Conservation (phyloP, 2,113 vertebrate genomes). For the Accipiter virgatus region DNA sequence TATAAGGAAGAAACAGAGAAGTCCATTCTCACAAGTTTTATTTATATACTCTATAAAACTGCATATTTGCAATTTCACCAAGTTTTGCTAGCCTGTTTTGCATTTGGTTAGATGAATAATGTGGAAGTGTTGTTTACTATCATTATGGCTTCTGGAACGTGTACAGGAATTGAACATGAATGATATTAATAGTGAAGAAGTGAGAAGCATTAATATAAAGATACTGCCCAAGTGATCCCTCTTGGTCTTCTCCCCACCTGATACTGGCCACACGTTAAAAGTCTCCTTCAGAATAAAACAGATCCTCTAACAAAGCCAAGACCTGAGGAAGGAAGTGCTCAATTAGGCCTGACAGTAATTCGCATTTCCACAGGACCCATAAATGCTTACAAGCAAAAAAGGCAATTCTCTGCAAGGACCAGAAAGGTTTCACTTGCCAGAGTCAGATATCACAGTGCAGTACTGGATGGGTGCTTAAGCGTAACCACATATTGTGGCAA, state of each 20-base stretch:
- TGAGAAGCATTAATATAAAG: not conserved
- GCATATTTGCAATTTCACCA: not conserved
- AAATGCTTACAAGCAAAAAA: not conserved
- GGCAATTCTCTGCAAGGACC: not conserved
- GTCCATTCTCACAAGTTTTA: not conserved
- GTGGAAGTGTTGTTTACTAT: not conserved
- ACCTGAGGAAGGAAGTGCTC: accelerated
- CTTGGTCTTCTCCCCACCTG: not conserved
- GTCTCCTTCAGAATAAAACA: not conserved
- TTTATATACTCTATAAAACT: not conserved
- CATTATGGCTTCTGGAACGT: not conserved
- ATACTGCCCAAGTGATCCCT: not conserved
- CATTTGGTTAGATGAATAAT: not conserved
- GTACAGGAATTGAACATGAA: not conserved
- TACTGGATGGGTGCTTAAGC: not conserved
- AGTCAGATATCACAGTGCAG: not conserved
- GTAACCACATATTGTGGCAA: not conserved
- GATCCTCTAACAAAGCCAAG: not conserved
- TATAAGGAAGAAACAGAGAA: not conserved
- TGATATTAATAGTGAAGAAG: not conserved
- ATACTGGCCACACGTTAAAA: not conserved
- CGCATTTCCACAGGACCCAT: not conserved
- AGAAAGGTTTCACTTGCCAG: not conserved
- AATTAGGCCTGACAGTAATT: not conserved
- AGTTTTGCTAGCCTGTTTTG: not conserved